Base-by-base conservation (phyloP, 1,140 invertebrate genomes). In the Condylostylus longicornis region DNA sequence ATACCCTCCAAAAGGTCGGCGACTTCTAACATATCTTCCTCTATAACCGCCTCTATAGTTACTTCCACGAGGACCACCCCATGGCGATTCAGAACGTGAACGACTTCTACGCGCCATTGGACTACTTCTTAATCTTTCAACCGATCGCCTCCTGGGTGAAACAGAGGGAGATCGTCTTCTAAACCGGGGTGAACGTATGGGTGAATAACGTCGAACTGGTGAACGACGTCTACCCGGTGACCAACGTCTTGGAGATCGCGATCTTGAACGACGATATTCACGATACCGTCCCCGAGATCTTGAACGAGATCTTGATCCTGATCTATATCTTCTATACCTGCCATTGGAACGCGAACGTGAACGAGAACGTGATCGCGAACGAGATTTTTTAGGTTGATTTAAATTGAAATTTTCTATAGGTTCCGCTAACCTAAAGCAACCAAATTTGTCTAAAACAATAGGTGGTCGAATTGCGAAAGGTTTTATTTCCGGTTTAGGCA, bases 371-470 rank as follows among this genome's bases (percentile, higher is more conserved):
- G 64, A 68, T 18, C 58, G 50, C 7, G 59, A 62, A 18, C 43
- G 57, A 53, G 33, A 18, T 14, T 21, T 40, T 68, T n/a, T 67
- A 5, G 66, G 64, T 5, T 64, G 62, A 10, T 54, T 61, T 17
- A 63, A 61, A n/a, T 53, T 47, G 31, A 59, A 54, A 13, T 58
- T 58, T 20, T 71, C 61, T 47, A 62, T 58, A 21, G 69, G 66
- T 48, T 68, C 49, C 14, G 68, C 60, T 32, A 75, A 45, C 0
- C 72, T 66, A 54, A 76, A 69, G 36, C 72, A 68, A 3, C 75
- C 75, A 45, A 78, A 74, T 56, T 76, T 77, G 53, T 77, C 75
- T 42, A 77, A 57, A 18, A 75, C 72, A 30, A 67, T 54, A 23
- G 66, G 64, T 41, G 49, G 50, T 18, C 49, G 53, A 13, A 56